A percentile compares a stretch with the other conserved stretches of the same genome.
Conservation (phyloP, 2,888 invertebrate genomes). For the Lithophane semibrunnea region DNA sequence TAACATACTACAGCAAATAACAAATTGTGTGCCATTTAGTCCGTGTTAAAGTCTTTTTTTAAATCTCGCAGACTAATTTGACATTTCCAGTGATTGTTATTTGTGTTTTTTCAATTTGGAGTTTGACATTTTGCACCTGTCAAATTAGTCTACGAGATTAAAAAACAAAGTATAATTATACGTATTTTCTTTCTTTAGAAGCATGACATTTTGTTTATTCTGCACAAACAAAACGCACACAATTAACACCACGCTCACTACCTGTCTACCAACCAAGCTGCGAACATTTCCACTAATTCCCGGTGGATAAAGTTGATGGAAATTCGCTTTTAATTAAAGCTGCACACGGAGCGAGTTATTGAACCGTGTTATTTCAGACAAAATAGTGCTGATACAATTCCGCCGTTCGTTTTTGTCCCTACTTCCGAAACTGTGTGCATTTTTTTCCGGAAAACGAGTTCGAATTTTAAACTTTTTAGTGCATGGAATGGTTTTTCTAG, state of each 20-base stretch:
- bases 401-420: constrained; percentile 24
- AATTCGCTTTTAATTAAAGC: constrained; percentile 48
- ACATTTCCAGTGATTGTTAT: no score
- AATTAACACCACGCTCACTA: not conserved
- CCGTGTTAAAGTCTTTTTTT: no score
- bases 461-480: constrained; percentile 33
- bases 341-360: constrained; percentile 13
- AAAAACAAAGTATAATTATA: no score
- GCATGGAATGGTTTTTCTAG: constrained; percentile 8
- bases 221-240: no score
- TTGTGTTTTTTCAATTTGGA: no score
- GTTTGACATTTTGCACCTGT: no score
- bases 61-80: no score
- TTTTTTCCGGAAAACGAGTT: constrained; percentile 32
- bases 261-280: not conserved
- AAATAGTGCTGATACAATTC: constrained; percentile 20
- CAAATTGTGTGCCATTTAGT: no score
- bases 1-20: no score
- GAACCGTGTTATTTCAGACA: constrained; percentile 19
- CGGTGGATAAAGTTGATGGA: constrained; percentile 22
- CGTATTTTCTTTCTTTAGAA: no score
- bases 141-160: no score
- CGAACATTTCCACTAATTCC: constrained; percentile 14
- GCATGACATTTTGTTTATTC: no score
- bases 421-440: constrained; percentile 14